A percentile compares a stretch with the other conserved stretches of the same genome.
phyloP scores from a whole-genome alignment of 2,888 invertebrate species.

The Cosmia trapezina region DNA sequence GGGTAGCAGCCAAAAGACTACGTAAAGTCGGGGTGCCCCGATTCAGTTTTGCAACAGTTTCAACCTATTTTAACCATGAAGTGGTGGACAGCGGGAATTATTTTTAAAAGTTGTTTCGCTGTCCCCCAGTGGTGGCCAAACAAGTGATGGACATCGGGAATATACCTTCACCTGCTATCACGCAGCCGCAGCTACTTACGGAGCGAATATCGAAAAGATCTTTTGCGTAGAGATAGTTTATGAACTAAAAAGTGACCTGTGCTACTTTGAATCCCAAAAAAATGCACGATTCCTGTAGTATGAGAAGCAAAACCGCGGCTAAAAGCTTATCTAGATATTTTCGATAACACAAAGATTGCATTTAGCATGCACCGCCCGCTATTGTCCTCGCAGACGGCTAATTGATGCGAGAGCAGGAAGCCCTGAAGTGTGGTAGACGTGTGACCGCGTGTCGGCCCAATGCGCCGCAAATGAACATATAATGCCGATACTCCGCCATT shows the following conservation, averaged over 20 bases:
- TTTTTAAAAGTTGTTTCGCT: no score
- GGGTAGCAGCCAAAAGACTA: no score
- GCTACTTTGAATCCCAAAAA: not conserved
- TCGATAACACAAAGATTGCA: slow-evolving; percentile 45
- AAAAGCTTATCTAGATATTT: slow-evolving; percentile 6
- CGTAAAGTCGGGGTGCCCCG: no score
- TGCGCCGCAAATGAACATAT: slow-evolving; percentile 84
- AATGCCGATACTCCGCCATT: slow-evolving; percentile 75
- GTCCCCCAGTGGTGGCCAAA: no score
- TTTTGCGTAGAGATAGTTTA: not conserved
- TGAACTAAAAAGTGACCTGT: not conserved
- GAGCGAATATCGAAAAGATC: no score
- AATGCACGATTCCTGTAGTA: not conserved
- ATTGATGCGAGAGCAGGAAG: slow-evolving; percentile 83
- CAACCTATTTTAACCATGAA: no score
- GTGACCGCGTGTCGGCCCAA: slow-evolving; percentile 77
- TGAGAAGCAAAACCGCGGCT: not conserved
- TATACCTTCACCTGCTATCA: no score
- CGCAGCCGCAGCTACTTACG: no score
- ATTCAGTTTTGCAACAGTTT: no score
- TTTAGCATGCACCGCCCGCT: slow-evolving; percentile 33
- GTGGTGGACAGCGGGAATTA: no score
- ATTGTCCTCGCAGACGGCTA: slow-evolving; percentile 73
- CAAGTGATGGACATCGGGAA: no score
- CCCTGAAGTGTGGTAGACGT: slow-evolving; percentile 70